phyloP scores from a whole-genome alignment of 2,888 invertebrate species.

The Drosophila vallismaia region DNA sequence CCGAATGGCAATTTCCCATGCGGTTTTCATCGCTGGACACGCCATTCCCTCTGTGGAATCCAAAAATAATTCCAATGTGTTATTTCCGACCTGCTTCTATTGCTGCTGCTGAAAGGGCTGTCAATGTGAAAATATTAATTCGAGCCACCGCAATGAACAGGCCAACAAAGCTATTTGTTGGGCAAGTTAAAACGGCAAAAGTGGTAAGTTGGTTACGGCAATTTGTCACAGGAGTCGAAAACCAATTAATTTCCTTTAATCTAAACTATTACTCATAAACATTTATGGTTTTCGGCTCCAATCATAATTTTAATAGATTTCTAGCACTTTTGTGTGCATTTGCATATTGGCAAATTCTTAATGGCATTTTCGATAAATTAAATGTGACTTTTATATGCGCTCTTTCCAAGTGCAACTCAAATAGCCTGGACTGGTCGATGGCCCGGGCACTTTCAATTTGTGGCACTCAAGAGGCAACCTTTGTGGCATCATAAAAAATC shows the following conservation, averaged over 20 bases:
- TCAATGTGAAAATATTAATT: constrained; percentile 36
- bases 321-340: constrained; percentile 23
- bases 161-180: not conserved
- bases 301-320: constrained; percentile 2
- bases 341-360: constrained; percentile 57
- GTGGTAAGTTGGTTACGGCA: not conserved
- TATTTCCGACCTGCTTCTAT: constrained; percentile 30
- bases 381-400: constrained; percentile 57
- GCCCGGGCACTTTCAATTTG: constrained; percentile 48
- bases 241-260: not conserved
- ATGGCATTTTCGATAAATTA: constrained; percentile 57
- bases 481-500: constrained; percentile 76
- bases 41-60: constrained; percentile 22
- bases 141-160: constrained; percentile 14
- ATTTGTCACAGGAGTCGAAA: not conserved
- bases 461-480: constrained; percentile 49
- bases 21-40: constrained; percentile 31
- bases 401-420: constrained; percentile 36
- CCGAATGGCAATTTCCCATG: constrained; percentile 38
- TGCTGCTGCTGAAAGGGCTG: constrained; percentile 29
- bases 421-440: constrained; percentile 5
- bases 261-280: constrained; percentile 17
- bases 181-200: not conserved
- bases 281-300: not conserved
- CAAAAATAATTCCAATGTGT: constrained; percentile 27